Evolutionary conservation across 2,888 invertebrate genomes (phyloP), one percentile per base, ranked within the genome.

Genomic region (Troides helena): DNA sequence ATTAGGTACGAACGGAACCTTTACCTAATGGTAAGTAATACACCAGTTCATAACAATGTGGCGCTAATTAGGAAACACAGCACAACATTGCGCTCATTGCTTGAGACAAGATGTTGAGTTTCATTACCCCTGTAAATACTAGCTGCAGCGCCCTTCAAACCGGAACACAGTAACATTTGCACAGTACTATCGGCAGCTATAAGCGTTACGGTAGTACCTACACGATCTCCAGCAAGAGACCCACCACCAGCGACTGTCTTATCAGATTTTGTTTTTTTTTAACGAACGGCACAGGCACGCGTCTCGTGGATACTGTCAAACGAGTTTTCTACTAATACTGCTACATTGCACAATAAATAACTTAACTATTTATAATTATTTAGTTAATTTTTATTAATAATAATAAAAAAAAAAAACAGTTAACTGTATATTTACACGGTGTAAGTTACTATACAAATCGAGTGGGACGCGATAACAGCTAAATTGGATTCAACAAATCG

Each of bases 281-380:
- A 69, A 8, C 39, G 25, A 69, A 65, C 46, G 30, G 10, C 53
- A 57, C 43, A 14, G 1, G 64, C 39, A 46, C 46, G 69, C 66
- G 36, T 70, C 77, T 74, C 72, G 78, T 83, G 79, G 79, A 76
- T 85, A 82, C 81, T 80, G 79, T 78, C 82, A 83, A 85, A 77
- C 74, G 78, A 73, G 8, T 50, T 80, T 80, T 76, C 77, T 79
- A 78, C 86, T 90, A 90, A 90, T 92, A 90, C 91, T 91, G 90
- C 91, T 92, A 92, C 85, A 92, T 92, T 92, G 92, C 92, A 92
- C 92, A 92, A 92, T 92, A 92, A 92, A 92, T 92, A 90, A 89
- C 89, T 92, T 91, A 91, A 80, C 73, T 78, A 77, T 81, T 80
- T 78, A 78, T 81, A 81, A 81, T 81, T 82, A 79, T 76, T 53